Evolutionary conservation across 2,113 vertebrate species (phyloP), one percentile per base, ranked within the genome.

Genomic region (mouse (Mus musculus)): DNA sequence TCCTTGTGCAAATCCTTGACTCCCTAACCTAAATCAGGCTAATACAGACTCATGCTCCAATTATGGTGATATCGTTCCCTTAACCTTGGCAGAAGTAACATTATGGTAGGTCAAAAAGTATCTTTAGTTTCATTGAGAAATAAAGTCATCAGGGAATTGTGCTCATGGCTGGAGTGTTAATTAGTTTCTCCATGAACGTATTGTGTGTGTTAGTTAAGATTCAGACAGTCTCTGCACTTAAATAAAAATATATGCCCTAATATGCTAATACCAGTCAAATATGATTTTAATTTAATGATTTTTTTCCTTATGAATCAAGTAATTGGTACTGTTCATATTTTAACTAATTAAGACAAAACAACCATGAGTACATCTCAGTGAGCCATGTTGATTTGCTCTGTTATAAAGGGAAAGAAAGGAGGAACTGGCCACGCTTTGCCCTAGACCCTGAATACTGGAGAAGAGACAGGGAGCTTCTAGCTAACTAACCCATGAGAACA

Each of bases 91-190:
- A 97, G 97, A 98, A 97, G 97, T 92, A 96, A 92, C 97, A 96
- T 97, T 98, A 97, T 94, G 94, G 91, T 97, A 98, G 97, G 97
- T 98, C 97, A 98, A 96, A 97, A 97, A 97, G 97, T 97, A 98
- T 97, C 94, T 97, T 96, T 95, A 97, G 97, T 97, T 98, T 98
- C 97, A 97, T 98, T 98, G 97, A 98, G 97, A 98, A 98, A 97
- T 96, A 97, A 97, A 97, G 95, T 93, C 97, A 97, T 95, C 75
- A 96, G 97, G 97, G 97, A 98, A 97, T 98, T 96, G 97, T 54
- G 89, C 78, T 97, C 88, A 92, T 91, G 90, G 97, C 90, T 95
- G 92, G 84, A 95, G 95, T 97, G 97, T 97, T 98, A 98, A 98
- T 98, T 98, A 97, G 97, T 97, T 98, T 98, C 92, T 76, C 86